Evolutionary conservation across 2,113 vertebrate species (phyloP), one percentile per base, ranked within the genome.

Genomic region (Corydoras sp.): DNA sequence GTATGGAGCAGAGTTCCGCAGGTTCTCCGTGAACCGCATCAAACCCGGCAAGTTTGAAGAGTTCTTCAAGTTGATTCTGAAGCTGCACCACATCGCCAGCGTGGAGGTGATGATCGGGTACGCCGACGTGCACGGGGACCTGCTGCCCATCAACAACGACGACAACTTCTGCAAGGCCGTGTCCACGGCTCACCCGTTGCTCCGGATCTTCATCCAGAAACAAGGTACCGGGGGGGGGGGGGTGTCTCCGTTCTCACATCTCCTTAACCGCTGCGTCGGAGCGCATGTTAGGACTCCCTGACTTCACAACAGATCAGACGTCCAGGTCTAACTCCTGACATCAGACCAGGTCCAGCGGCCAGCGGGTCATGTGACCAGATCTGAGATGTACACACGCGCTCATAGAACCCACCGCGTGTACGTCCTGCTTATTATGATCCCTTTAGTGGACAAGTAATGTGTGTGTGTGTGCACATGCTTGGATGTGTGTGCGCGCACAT

Each of bases 91-190:
- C 82, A 94, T 98, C 61, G 86, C 94, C 73, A 96, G 88, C 80
- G 91, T 93, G 65, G 96, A 98, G 63, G 93, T 99, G 83, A 93
- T 96, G 90, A 94, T 99, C 0, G 95, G 97, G 68, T 99, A 99
- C 10, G 97, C 97, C 0, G 97, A 99, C 56, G 79, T 99, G 30
- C 96, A 99, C 0, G 97, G 97, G 0, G 96, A 99, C 80, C 90
- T 99, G 71, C 93, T 99, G 80, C 97, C 97, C n/a, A 99, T 99
- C 84, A 99, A 99, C 85, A 99, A 99, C 0, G 94, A 99, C 0
- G 97, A 98, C 87, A 99, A 99, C 88, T 99, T 98, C 85, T 93
- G 92, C 87, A 99, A 98, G 81, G 96, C 97, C 0, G 95, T 99
- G 79, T 94, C 95, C 0, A 96, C 92, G 0, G 95, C 97, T 29